A percentile compares a stretch with the other conserved stretches of the same genome.
Conservation (phyloP, 2,113 vertebrate genomes). For the Xiphophorus hellerii region DNA sequence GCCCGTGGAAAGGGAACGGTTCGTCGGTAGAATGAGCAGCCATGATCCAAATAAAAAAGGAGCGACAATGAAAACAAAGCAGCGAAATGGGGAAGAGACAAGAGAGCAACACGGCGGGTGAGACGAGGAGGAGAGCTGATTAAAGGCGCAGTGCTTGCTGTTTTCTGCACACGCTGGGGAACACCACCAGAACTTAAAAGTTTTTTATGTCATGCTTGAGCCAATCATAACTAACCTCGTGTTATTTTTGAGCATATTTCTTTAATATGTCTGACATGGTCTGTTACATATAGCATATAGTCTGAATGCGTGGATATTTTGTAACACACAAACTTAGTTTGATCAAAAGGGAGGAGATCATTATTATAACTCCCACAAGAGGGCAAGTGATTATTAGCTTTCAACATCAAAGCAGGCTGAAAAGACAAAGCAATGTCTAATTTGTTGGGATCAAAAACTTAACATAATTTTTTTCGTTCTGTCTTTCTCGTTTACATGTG, state of each 20-base stretch:
- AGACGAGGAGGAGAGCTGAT: slow-evolving; percentile 53
- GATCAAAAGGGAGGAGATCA: neutral
- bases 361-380: neutral
- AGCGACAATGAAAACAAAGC: slow-evolving; percentile 77
- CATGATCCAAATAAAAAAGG: slow-evolving; percentile 76
- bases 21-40: slow-evolving; percentile 87
- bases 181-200: too few relatives aligned
- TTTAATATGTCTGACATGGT: too few relatives aligned
- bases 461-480: too few relatives aligned
- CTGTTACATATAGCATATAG: neutral
- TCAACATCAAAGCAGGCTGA: neutral
- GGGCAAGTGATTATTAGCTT: neutral
- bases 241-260: neutral
- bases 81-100: slow-evolving; percentile 59
- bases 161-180: too few relatives aligned
- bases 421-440: neutral
- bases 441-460: neutral
- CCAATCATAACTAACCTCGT: neutral
- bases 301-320: neutral
- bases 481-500: too few relatives aligned
- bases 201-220: neutral
- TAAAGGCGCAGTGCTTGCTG: slow-evolving; percentile 71
- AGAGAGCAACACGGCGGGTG: slow-evolving; percentile 27
- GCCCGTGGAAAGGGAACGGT: slow-evolving; percentile 93
- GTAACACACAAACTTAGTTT: neutral